These are phyloP conservation scores for Syritta pipiens DNA, from an alignment of 2,888 invertebrate species.

Conservation along the genomic window DNA sequence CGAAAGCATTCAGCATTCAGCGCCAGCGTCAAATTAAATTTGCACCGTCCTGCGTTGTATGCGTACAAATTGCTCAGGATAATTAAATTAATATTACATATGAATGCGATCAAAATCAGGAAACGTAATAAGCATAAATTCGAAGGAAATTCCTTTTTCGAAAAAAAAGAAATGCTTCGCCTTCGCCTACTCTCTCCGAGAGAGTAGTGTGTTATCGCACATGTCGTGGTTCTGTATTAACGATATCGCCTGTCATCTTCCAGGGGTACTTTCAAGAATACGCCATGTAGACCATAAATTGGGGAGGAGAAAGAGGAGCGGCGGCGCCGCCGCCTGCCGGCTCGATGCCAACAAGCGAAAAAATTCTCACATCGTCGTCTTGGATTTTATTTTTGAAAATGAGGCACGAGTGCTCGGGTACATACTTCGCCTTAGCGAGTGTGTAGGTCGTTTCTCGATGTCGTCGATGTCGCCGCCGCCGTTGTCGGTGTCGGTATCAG, in stretches of 20 bases:
- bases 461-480: background rate
- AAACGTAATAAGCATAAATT: constrained; percentile 54
- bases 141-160: constrained; percentile 34
- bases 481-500: constrained; percentile 6
- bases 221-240: constrained; percentile 27
- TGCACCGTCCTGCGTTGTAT: constrained; percentile 13
- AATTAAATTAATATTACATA: constrained; percentile 60
- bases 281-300: constrained; percentile 49
- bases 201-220: constrained; percentile 8
- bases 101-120: constrained; percentile 53
- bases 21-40: constrained; percentile 40
- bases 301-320: constrained; percentile 19
- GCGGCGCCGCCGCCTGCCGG: constrained; percentile 1
- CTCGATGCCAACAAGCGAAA: constrained; percentile 18
- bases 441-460: constrained; percentile 4
- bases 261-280: constrained; percentile 38
- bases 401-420: constrained; percentile 9
- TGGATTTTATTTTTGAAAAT: constrained; percentile 24
- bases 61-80: constrained; percentile 51
- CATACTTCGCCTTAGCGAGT: constrained; percentile 6
- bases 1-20: constrained; percentile 3
- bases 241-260: constrained; percentile 57
- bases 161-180: constrained; percentile 9
- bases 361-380: constrained; percentile 36
- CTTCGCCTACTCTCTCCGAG: constrained; percentile 1